Percentiles rank a stretch among this genome's conserved stretches.
Evolutionary conservation across 2,113 vertebrate genomes (phyloP).

Genomic region (Acrocephalus arundinaceus): DNA sequence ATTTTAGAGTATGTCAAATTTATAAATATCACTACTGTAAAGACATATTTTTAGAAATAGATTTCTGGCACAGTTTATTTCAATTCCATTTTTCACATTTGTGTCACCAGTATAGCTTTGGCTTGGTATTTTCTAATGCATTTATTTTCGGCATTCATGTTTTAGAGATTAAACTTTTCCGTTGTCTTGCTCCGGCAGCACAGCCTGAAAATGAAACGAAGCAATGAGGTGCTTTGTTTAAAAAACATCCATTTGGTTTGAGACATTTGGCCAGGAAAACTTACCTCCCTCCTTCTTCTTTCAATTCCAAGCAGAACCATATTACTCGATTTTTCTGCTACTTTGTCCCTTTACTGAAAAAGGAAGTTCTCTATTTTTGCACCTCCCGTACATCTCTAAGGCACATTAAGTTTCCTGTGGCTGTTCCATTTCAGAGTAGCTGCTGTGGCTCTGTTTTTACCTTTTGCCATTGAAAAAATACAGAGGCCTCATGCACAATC

Average conservation of each 20-base stretch:
- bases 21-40: constrained; percentile 61
- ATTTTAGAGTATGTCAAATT: constrained; percentile 75
- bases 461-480: not conserved
- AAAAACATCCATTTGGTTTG: not conserved
- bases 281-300: not conserved
- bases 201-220: constrained; percentile 44
- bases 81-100: constrained; percentile 61
- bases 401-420: not conserved
- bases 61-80: constrained; percentile 61
- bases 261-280: not conserved
- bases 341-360: not conserved
- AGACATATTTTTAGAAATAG: constrained; percentile 63
- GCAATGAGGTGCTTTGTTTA: not conserved
- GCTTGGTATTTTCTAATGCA: constrained; percentile 48
- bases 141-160: constrained; percentile 54
- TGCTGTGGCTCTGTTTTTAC: not conserved
- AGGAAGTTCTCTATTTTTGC: constrained; percentile 1
- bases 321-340: not conserved
- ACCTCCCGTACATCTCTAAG: not conserved
- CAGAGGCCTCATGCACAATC: not conserved
- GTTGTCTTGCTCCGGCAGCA: not conserved
- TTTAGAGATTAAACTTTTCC: constrained; percentile 54
- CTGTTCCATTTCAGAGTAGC: not conserved
- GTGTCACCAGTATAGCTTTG: constrained; percentile 33
- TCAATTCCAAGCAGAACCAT: not conserved